These are phyloP conservation scores for Heliconius hewitsoni DNA, from an alignment of 1,140 invertebrate genomes.

Conservation along the genomic window DNA sequence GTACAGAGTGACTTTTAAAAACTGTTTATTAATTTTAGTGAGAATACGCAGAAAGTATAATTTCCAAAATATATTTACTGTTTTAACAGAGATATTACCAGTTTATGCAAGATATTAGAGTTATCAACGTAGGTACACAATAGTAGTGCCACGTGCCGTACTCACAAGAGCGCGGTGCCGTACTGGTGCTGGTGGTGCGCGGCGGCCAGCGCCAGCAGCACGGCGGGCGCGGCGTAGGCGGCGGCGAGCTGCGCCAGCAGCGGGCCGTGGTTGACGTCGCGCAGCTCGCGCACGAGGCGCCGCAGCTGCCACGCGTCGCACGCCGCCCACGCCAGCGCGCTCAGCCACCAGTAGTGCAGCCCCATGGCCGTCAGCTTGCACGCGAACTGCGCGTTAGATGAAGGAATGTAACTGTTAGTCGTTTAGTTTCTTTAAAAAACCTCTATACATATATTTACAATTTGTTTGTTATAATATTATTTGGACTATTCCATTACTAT, in stretches of 20 bases:
- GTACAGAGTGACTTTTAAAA: too few species aligned
- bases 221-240: constrained; percentile 96
- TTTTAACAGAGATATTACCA: too few species aligned
- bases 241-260: constrained; percentile 97
- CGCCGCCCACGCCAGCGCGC: constrained; percentile 94
- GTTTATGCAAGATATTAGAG: too few species aligned
- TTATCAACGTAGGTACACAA: too few species aligned
- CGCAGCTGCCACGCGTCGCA: constrained; percentile 96
- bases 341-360: constrained; percentile 95
- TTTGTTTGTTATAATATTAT: too few species aligned
- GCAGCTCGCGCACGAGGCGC: constrained; percentile 96
- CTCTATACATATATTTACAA: too few species aligned
- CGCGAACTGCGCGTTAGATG: constrained; percentile 82
- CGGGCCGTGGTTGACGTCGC: constrained; percentile 97
- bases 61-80: too few species aligned
- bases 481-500: too few species aligned
- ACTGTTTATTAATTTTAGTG: too few species aligned
- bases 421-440: too few species aligned
- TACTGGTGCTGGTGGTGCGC: constrained; percentile 97
- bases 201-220: constrained; percentile 94
- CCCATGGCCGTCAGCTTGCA: constrained; percentile 96
- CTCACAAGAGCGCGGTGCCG: constrained; percentile 96
- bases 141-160: constrained; percentile 43
- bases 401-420: too few species aligned
- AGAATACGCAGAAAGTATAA: too few species aligned